These are phyloP conservation scores for Macroramphosus scolopax DNA, from an alignment of 2,797 vertebrate genomes.

Conservation along the genomic window DNA sequence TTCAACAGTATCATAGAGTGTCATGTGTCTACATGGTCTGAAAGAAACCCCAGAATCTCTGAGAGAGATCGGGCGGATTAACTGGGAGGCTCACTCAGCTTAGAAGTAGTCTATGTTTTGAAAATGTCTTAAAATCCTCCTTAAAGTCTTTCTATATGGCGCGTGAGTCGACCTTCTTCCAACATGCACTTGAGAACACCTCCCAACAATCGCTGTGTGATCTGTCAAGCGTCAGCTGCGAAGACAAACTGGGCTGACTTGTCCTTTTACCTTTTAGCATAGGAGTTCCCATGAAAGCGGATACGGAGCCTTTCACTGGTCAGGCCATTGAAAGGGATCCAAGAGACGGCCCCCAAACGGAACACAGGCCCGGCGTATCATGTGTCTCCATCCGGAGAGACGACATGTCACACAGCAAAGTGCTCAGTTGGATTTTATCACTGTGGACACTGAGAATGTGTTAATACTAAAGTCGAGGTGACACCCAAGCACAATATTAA, in stretches of 20 bases:
- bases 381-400: constrained; percentile 50
- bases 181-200: no score
- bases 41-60: constrained; percentile 24
- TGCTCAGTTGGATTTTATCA: constrained; percentile 22
- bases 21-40: constrained; percentile 27
- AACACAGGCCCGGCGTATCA: constrained; percentile 56
- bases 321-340: constrained; percentile 63
- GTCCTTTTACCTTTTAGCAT: no score
- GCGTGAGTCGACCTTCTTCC: no score
- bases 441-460: background rate
- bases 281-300: constrained; percentile 75
- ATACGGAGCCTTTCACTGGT: constrained; percentile 69
- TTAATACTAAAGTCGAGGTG: background rate
- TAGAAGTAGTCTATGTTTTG: background rate
- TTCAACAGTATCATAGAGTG: constrained; percentile 25
- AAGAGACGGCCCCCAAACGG: constrained; percentile 37
- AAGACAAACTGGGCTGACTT: no score
- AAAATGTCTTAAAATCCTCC: background rate
- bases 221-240: no score
- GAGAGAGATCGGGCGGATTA: background rate
- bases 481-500: no score
- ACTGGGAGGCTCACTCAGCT: background rate
- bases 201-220: no score
- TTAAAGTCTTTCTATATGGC: no score
- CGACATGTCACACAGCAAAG: constrained; percentile 20